These are phyloP conservation scores for Sarcophaga rosellei DNA, from an alignment of 2,888 invertebrate genomes.

Conservation along the genomic window DNA sequence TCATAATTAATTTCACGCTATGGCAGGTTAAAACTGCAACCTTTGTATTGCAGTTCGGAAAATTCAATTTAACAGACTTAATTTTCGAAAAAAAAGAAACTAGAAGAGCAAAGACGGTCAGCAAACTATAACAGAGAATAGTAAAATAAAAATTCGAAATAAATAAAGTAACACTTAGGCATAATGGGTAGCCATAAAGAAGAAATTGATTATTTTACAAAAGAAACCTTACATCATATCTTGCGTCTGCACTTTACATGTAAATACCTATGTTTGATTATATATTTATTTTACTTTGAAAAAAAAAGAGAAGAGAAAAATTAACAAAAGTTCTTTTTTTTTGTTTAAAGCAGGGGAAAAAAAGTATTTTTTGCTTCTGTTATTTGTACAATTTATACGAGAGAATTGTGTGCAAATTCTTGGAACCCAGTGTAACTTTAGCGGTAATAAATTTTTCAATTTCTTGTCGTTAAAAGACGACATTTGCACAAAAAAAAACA, in stretches of 20 bases:
- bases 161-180: not conserved
- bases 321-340: too few relatives aligned
- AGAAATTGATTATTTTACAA: too few relatives aligned
- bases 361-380: conserved; percentile 2
- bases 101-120: conserved; percentile 5
- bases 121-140: not conserved
- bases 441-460: conserved; percentile 68
- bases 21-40: not conserved
- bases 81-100: not conserved
- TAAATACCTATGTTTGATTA: not conserved
- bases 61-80: conserved; percentile 47
- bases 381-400: not conserved
- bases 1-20: conserved; percentile 50
- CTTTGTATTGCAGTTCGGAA: not conserved
- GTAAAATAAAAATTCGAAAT: not conserved
- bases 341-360: too few relatives aligned
- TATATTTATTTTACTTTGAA: not conserved
- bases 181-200: too few relatives aligned
- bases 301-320: not conserved
- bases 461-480: conserved; percentile 66
- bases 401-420: conserved; percentile 59
- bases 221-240: too few relatives aligned
- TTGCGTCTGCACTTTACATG: too few relatives aligned
- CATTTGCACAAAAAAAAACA: conserved; percentile 48
- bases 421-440: conserved; percentile 67